phyloP scores from a whole-genome alignment of 2,113 vertebrate species.

The Myotis davidii region DNA sequence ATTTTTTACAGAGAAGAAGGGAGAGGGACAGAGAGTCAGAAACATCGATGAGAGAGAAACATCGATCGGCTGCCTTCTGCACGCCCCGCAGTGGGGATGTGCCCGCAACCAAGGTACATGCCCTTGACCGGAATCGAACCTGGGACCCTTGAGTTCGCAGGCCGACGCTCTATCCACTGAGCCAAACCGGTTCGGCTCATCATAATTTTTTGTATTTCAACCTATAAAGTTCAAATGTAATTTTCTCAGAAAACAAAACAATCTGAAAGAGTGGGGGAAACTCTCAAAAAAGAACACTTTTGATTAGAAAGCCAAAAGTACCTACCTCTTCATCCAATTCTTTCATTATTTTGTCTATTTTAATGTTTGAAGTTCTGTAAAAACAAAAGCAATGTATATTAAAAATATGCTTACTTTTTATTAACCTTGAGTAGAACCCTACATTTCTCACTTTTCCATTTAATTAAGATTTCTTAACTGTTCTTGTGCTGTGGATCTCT shows the following conservation, averaged over 20 bases:
- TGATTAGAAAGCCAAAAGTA: constrained; percentile 78
- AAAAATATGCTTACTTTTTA: constrained; percentile 54
- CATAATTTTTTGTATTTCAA: neutral
- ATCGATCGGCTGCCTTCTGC: no score
- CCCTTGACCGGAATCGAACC: no score
- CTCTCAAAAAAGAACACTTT: neutral
- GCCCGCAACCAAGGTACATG: no score
- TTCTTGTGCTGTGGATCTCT: neutral
- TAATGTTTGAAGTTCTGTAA: constrained; percentile 93
- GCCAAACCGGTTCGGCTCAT: no score
- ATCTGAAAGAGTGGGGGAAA: neutral
- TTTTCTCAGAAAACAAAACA: neutral
- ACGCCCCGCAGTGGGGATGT: no score
- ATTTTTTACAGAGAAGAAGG: no score
- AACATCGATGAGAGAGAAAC: no score
- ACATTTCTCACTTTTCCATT: neutral
- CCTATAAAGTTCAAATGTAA: neutral
- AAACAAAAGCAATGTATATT: constrained; percentile 63
- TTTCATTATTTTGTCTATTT: constrained; percentile 97
- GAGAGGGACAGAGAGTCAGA: no score
- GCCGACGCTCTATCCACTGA: no score
- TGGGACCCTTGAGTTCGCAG: no score
- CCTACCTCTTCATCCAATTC: constrained; percentile 99
- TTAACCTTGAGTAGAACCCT: neutral
- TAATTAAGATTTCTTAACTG: neutral